Evolutionary conservation across 2,113 vertebrate species (phyloP), one percentile per base, ranked within the genome.

Genomic region (Typhlomys cinereus): DNA sequence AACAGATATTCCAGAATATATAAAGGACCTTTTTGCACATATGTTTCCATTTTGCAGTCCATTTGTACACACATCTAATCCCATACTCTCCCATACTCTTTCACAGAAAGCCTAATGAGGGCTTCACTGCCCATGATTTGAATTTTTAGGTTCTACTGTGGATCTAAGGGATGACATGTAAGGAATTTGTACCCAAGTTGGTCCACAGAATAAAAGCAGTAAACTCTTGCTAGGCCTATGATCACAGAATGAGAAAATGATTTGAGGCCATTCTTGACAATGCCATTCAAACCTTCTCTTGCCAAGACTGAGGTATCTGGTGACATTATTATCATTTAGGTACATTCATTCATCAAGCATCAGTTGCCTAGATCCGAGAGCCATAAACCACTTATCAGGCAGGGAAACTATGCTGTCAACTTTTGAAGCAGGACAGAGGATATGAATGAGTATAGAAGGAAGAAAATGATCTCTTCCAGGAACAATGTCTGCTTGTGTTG

Each of bases 221-320:
- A 48, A 54, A 69, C 50, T 86, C 23, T 41, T 39, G 12, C 39
- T 57, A n/a, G 18, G 84, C 25, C 79, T n/a, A 36, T 59, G 57
- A 62, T 36, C 74, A 74, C 7, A 76, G n/a, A 96, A 92, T 54
- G 46, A 89, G 91, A 89, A 10, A 67, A 84, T 50, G 36, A 62
- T 73, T 80, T 66, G 88, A 88, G 39, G 6, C 82, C 34, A 70
- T 31, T 88, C 64, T 8, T 15, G 34, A 13, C 59, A 84, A 57
- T 70, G 75, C 48, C 64, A 79, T 64, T 39, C 36, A 84, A 66
- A 84, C 7, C 11, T 14, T 71, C 7, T 83, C 50, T 61, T 71
- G 62, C 6, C 12, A n/a, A 86, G 7, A 23, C 27, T 66, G 75
- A 83, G 82, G 57, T 78, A 89, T 74, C 54, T 41, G 70, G 81